Percentiles rank a stretch among this genome's conserved stretches.
phyloP scores from a whole-genome alignment of 2,113 vertebrate genomes.

The Melospiza georgiana region DNA sequence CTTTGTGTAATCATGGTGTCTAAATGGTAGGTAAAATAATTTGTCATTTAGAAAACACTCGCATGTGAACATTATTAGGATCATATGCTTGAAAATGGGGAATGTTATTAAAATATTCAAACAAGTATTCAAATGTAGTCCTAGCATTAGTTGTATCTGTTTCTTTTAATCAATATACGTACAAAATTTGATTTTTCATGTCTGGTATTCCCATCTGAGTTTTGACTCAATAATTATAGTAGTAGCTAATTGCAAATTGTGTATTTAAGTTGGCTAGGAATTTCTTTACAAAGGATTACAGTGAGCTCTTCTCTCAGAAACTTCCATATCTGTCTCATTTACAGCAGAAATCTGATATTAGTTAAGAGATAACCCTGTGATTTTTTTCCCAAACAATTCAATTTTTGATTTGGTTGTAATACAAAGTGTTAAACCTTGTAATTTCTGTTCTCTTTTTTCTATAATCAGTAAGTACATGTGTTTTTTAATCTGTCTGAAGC shows the following conservation, averaged over 20 bases:
- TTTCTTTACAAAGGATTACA: neutral
- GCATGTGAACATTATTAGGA: neutral
- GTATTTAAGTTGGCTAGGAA: neutral
- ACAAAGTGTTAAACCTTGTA: neutral
- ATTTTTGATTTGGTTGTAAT: neutral
- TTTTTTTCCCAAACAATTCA: neutral
- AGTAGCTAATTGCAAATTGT: neutral
- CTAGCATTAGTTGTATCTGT: neutral
- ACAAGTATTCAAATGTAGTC: neutral
- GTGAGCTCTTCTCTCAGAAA: neutral
- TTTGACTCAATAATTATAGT: neutral
- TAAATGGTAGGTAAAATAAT: neutral
- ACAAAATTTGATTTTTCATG: neutral
- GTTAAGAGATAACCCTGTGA: neutral
- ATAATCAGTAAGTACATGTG: neutral
- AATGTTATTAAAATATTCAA: conserved; percentile 22
- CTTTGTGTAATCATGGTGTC: neutral
- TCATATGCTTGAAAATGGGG: conserved; percentile 14
- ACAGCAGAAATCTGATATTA: neutral
- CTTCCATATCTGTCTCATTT: neutral
- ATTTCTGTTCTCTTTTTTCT: neutral
- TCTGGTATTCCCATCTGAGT: neutral
- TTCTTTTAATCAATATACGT: conserved; percentile 9
- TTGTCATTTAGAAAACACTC: conserved; percentile 36
- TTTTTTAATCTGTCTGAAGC: neutral